These are phyloP conservation scores for Anagyrus pseudococci DNA, from an alignment of 2,888 invertebrate species.

Conservation along the genomic window DNA sequence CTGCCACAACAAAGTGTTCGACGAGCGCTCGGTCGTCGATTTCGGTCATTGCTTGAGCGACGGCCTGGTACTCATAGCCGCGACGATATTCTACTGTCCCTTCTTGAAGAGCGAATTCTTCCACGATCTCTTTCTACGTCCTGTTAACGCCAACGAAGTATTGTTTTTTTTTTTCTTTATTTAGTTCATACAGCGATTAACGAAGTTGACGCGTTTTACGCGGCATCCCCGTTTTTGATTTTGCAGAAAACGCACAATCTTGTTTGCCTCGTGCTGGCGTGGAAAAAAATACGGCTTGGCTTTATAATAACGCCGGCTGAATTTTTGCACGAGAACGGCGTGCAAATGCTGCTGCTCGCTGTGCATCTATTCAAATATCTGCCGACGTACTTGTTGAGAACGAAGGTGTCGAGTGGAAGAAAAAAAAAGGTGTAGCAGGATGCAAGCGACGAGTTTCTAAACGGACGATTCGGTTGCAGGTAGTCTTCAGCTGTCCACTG, in stretches of 20 bases:
- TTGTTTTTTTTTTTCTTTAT: too few relatives aligned
- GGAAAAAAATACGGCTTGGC: constrained; percentile 66
- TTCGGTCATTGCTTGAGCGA: constrained; percentile 66
- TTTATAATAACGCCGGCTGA: constrained; percentile 65
- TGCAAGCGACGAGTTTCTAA: too few relatives aligned
- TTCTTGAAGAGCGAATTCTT: constrained; percentile 64
- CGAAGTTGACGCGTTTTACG: too few relatives aligned
- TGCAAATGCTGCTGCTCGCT: constrained; percentile 69
- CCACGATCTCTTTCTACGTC: constrained; percentile 62
- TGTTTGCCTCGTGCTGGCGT: constrained; percentile 65
- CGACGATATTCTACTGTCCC: constrained; percentile 68
- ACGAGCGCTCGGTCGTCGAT: constrained; percentile 54
- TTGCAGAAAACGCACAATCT: constrained; percentile 66
- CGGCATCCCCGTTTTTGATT: too few relatives aligned
- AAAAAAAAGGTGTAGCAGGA: too few relatives aligned
- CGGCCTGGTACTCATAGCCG: constrained; percentile 66
- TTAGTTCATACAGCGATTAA: too few relatives aligned
- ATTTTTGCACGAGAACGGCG: constrained; percentile 65
- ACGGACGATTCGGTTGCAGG: constrained; percentile 37
- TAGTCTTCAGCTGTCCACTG: constrained; percentile 45
- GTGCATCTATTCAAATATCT: constrained; percentile 66
- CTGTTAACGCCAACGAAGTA: constrained; percentile 57
- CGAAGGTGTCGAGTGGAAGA: too few relatives aligned
- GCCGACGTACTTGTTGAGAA: constrained; percentile 64
- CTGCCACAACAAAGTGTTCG: constrained; percentile 57